Conservation (phyloP, 2,113 vertebrate species). For the Notechis scutatus region DNA sequence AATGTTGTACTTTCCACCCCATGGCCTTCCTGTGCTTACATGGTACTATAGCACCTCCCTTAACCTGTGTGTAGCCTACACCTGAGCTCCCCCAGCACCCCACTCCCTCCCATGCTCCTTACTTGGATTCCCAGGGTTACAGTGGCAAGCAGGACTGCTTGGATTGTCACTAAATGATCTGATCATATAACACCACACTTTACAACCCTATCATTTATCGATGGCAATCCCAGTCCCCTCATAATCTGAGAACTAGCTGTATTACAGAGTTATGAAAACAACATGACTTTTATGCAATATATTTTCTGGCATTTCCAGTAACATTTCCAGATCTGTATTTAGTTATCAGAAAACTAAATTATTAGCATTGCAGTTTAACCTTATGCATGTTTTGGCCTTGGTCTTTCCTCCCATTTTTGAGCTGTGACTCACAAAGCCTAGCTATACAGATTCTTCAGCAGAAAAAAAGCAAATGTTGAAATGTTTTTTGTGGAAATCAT, state of each 20-base stretch:
- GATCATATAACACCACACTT: neutral
- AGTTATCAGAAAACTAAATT: neutral
- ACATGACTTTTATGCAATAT: neutral
- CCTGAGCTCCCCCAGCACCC: neutral
- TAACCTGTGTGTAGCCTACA: neutral
- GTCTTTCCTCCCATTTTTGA: neutral
- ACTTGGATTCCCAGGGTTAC: neutral
- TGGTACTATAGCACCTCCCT: neutral
- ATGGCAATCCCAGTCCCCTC: neutral
- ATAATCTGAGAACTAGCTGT: neutral
- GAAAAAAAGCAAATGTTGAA: neutral
- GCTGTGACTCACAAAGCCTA: neutral
- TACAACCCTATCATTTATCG: neutral
- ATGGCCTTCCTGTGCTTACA: neutral
- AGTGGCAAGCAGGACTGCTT: neutral
- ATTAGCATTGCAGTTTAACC: neutral
- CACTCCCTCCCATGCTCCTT: neutral
- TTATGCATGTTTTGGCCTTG: neutral
- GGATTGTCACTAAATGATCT: neutral
- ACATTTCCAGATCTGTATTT: neutral
- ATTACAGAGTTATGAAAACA: neutral
- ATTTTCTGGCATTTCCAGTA: neutral
- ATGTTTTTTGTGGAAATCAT: neutral
- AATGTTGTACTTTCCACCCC: neutral
- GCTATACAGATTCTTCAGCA: neutral